A percentile compares a stretch with the other conserved stretches of the same genome.
phyloP scores from a whole-genome alignment of 2,888 invertebrate species.

The Scrobipalpa costella region DNA sequence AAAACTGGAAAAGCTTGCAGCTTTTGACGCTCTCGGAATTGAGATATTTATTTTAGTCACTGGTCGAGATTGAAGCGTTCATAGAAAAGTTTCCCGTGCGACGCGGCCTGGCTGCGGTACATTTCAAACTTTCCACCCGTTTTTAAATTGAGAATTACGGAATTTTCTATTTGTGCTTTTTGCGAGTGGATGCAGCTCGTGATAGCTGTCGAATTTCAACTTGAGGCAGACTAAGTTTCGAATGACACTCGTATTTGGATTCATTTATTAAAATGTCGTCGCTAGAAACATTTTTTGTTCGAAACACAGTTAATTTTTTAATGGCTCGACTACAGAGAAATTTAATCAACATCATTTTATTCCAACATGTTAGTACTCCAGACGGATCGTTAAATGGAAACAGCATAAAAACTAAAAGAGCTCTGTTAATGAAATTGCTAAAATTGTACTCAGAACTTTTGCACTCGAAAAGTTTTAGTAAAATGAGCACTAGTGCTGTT shows the following conservation, averaged over 20 bases:
- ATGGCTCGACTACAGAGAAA: too few species aligned
- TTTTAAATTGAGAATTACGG: neutral
- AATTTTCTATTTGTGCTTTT: slow-evolving; percentile 2
- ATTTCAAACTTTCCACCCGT: neutral
- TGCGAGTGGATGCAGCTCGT: neutral
- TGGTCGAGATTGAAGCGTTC: too few species aligned
- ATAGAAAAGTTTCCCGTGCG: too few species aligned
- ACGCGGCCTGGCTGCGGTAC: neutral
- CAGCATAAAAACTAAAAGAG: neutral
- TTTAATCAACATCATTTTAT: too few species aligned
- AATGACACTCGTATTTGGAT: neutral
- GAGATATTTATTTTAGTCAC: too few species aligned
- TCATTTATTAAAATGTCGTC: too few species aligned
- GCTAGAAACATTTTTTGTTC: neutral
- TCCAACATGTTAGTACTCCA: neutral
- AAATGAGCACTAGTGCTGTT: slow-evolving; percentile 9
- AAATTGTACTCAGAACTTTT: slow-evolving; percentile 28
- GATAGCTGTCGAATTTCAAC: neutral
- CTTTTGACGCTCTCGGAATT: too few species aligned
- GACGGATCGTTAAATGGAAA: neutral
- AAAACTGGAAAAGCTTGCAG: slow-evolving; percentile 22
- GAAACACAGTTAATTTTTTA: too few species aligned
- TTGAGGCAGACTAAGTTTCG: neutral
- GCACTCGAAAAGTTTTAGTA: slow-evolving; percentile 18
- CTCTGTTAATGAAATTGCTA: neutral